Evolutionary conservation across 2,797 vertebrate species (phyloP).

Genomic region (Clamator glandarius): DNA sequence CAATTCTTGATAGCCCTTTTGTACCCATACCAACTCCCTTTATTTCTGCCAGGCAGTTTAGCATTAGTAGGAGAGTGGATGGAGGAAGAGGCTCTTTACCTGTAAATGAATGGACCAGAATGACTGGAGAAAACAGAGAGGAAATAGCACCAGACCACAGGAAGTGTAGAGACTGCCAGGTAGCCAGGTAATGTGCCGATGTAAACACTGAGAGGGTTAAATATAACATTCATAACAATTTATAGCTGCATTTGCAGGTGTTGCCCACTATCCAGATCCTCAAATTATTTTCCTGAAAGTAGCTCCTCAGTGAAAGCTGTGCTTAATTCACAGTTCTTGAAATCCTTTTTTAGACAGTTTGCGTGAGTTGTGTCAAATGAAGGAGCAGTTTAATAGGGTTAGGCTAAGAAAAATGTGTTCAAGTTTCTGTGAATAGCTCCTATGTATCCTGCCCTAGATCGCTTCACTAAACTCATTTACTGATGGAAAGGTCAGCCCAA

Average conservation of each 20-base stretch:
- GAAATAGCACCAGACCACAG: not conserved
- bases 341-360: not conserved
- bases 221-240: not conserved
- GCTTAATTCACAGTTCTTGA: not conserved
- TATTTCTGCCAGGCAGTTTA: not conserved
- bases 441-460: not conserved
- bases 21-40: not conserved
- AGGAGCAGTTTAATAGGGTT: not conserved
- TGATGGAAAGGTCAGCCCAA: not conserved
- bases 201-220: not conserved
- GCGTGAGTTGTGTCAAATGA: not conserved
- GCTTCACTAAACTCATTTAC: not conserved
- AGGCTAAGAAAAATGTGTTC: not conserved
- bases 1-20: not conserved
- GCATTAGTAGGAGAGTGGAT: not conserved
- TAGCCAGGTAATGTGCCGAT: not conserved
- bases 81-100: not conserved
- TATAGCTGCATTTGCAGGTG: fast-evolving
- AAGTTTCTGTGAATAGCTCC: not conserved
- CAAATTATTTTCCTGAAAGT: not conserved
- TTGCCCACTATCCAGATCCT: not conserved
- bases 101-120: not conserved
- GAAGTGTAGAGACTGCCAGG: not conserved
- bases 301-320: not conserved
- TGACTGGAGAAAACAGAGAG: not conserved